Evolutionary conservation across 64 coral and sea anemone genomes (phyloP), one percentile per base, ranked within the genome.

Genomic region (Montipora sp.): DNA sequence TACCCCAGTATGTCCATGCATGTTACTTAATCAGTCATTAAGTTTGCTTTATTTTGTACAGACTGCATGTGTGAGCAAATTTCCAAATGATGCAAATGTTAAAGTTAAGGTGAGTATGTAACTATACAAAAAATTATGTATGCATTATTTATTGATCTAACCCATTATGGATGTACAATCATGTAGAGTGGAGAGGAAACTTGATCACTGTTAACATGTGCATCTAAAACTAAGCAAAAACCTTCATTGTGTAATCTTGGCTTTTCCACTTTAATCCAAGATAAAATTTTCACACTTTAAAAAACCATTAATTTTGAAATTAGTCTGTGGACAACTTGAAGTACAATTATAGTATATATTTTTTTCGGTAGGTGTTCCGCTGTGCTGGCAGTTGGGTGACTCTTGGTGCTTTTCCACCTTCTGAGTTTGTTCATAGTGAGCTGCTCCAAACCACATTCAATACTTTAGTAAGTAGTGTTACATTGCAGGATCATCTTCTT

Each of bases 321-420:
- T 57, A 57, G 11, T 57, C 53, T 36, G 36, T 36, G 36, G 36
- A 36, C 36, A 36, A 74, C 59, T 71, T 23, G 49, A 47, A 12
- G 15, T n/a, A 83, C 12, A 48, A 20, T 50, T 49, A 5, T 48
- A 43, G 2, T 44, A 57, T 57, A 57, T 65, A 92, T 5, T 83
- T 59, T 66, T 84, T 15, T 73, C 14, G 4, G 12, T 73, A 99
- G 94, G 88, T 99, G 19, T 99, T 99, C 22, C 92, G 67, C 27
- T 99, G 98, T 92, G 92, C 92, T 90, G 94, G 94, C 53, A 96
- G 98, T 69, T 99, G 98, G 98, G 89, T 99, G n/a, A 91, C 93
- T 16, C 80, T 99, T 0, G 92, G 94, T 76, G 92, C 92, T 77
- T 99, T 94, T 92, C 94, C 95, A 80, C 94, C 92, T 2, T 47